These are phyloP conservation scores for Oncorhynchus kisutch DNA, from an alignment of 2,113 vertebrate species.

Conservation along the genomic window DNA sequence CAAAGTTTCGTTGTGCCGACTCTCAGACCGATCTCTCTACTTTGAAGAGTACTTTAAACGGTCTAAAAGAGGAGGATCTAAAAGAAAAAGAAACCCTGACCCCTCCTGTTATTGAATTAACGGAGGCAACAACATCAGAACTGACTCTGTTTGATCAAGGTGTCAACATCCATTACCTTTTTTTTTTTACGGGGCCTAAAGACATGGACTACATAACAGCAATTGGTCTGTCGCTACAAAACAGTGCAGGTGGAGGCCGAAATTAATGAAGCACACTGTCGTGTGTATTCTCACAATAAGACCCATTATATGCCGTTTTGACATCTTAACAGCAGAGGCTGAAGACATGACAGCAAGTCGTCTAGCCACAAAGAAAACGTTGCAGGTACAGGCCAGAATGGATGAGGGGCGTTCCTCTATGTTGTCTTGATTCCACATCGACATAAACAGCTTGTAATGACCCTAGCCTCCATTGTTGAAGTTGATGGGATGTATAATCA, in stretches of 20 bases:
- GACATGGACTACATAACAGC: not conserved
- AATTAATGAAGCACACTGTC: not conserved
- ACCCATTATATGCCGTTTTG: conserved; percentile 23
- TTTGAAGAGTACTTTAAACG: conserved; percentile 10
- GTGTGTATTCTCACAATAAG: conserved; percentile 36
- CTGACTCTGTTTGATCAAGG: conserved; percentile 57
- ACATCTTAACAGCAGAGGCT: conserved; percentile 15
- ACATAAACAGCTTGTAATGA: not conserved
- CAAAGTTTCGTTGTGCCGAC: conserved; percentile 36
- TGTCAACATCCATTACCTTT: conserved; percentile 47
- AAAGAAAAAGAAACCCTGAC: conserved; percentile 43
- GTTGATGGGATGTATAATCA: not conserved
- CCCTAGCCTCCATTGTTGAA: not conserved
- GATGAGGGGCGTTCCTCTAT: conserved; percentile 10
- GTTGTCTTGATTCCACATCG: conserved; percentile 39
- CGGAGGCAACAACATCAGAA: conserved; percentile 41
- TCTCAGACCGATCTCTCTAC: conserved; percentile 23
- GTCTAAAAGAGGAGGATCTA: conserved; percentile 40
- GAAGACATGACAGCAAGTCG: conserved; percentile 25
- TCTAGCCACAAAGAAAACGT: conserved; percentile 35
- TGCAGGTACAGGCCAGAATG: conserved; percentile 44
- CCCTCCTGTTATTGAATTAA: conserved; percentile 51
- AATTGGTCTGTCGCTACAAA: conserved; percentile 27
- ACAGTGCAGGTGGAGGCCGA: conserved; percentile 4
- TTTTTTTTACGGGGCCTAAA: conserved; percentile 38